Base-by-base conservation (phyloP, 2,113 vertebrate species). In the Anhinga anhinga region DNA sequence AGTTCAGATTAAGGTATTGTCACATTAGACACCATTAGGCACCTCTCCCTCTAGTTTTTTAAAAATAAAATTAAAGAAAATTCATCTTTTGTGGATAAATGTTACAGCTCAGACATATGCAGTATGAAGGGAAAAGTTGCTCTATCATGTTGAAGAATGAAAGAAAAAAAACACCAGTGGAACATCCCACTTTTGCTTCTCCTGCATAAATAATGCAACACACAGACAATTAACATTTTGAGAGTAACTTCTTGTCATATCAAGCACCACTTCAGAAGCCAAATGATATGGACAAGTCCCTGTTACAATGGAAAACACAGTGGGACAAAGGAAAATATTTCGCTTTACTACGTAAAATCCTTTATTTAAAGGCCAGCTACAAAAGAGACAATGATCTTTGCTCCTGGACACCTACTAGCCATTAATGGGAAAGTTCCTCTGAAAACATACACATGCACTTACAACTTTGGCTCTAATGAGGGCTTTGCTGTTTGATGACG, bases 401-500 rank as follows among this genome's bases (percentile, higher is more conserved):
- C 94, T 95, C 82, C 65, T 93, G 93, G 86, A 91, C 83, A 87
- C 96, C 96, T 93, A 93, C 94, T 83, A 96, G 44, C 80, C 86
- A 84, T 93, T 96, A 97, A 82, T 86, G 58, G 91, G 56, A 96
- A 95, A 96, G 73, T 89, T 92, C 86, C 71, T 86, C 94, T 97
- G 96, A 87, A 95, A 95, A 97, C 83, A 85, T 92, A 97, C 91
- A 94, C 91, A 95, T 56, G 15, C 69, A 71, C 96, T 94, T 93
- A 86, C 38, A 93, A 79, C 91, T 72, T 25, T 0, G 40, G 23
- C 95, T 93, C 61, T 97, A 97, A 97, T 94, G 97, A 97, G 93
- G 83, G 29, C 91, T 95, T 95, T 88, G 53, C 97, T 92, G 83
- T 97, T 97, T 95, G 97, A 96, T 97, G 94, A 97, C 83, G 77